A percentile compares a stretch with the other conserved stretches of the same genome.
These are phyloP conservation scores for Drosophila rubida DNA, from an alignment of 2,888 invertebrate species.

Conservation along the genomic window DNA sequence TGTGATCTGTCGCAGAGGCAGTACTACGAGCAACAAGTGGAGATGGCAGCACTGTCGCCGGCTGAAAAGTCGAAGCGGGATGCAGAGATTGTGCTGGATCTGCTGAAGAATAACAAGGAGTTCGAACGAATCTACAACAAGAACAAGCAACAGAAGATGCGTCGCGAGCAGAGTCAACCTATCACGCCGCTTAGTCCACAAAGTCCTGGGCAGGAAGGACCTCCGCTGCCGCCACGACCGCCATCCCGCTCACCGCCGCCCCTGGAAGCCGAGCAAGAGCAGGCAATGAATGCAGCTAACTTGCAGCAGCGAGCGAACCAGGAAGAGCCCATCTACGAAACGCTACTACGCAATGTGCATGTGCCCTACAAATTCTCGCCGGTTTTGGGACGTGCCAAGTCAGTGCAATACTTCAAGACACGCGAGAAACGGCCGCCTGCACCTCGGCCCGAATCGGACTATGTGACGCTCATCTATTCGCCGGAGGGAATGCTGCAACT, in stretches of 20 bases:
- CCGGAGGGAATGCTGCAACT: conserved; percentile 80
- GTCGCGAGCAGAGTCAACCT: conserved; percentile 77
- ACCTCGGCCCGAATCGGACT: conserved; percentile 84
- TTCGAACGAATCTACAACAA: conserved; percentile 92
- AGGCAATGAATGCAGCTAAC: neutral
- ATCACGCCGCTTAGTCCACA: conserved; percentile 44
- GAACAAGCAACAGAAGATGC: conserved; percentile 89
- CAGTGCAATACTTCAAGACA: conserved; percentile 76
- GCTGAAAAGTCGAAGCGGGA: conserved; percentile 88
- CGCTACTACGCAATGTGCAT: conserved; percentile 84
- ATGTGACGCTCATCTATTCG: conserved; percentile 83
- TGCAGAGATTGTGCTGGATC: conserved; percentile 89
- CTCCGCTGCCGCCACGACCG: conserved; percentile 81
- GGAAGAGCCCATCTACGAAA: conserved; percentile 83
- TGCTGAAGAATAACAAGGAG: conserved; percentile 92
- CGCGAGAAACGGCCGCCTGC: conserved; percentile 66
- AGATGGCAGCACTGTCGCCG: conserved; percentile 78
- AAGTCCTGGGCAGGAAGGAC: conserved; percentile 57
- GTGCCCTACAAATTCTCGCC: conserved; percentile 85
- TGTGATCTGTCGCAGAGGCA: conserved; percentile 14
- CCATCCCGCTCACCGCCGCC: conserved; percentile 84
- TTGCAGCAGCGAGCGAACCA: conserved; percentile 14
- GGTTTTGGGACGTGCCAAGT: conserved; percentile 82
- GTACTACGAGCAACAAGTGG: conserved; percentile 36
- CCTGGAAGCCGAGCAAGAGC: conserved; percentile 75